Conservation (phyloP, 2,113 vertebrate genomes). For the Sander vitreus region DNA sequence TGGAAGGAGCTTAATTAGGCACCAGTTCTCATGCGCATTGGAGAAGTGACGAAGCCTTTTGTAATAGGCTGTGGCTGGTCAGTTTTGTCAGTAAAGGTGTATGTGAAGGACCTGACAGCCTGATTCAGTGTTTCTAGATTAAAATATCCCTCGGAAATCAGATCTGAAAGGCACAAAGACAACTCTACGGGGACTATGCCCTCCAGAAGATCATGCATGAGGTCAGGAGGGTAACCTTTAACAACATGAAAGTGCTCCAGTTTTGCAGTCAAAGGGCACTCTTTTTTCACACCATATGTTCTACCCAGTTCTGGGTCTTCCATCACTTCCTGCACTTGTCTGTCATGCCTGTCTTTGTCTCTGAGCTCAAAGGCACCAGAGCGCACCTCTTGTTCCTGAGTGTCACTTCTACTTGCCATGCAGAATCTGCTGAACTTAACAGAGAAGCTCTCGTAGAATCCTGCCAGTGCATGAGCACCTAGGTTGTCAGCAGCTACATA, state of each 20-base stretch:
- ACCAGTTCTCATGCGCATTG: slow-evolving; percentile 35
- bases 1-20: slow-evolving; percentile 7
- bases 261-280: background rate
- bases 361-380: background rate
- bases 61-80: slow-evolving; percentile 26
- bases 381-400: background rate
- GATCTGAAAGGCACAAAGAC: background rate
- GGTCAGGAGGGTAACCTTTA: background rate
- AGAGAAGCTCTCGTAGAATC: background rate
- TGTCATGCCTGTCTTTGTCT: background rate
- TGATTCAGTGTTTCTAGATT: background rate
- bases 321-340: background rate
- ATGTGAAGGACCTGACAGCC: background rate
- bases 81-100: no score
- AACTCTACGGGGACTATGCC: background rate
- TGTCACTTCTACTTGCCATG: background rate
- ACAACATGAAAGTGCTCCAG: slow-evolving; percentile 4
- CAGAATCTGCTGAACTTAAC: background rate
- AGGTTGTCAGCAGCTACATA: no score
- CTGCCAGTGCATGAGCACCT: background rate
- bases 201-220: no score
- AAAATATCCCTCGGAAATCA: background rate
- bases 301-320: background rate
- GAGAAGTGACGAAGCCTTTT: background rate
- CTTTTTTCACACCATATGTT: background rate